Conservation (phyloP, 2,797 vertebrate genomes). For the Sebastes minor region DNA sequence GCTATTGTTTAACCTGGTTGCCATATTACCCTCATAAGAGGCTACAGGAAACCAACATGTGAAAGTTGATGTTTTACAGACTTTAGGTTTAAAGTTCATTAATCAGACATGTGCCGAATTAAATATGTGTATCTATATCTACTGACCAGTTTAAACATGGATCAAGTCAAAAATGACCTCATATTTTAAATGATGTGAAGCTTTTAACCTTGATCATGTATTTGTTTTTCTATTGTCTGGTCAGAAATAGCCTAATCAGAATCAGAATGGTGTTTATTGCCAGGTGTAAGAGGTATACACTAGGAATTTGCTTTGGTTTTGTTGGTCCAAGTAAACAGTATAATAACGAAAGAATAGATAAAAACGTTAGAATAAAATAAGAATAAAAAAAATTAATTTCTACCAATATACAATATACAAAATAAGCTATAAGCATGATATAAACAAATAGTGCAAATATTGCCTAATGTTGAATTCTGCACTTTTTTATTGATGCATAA, state of each 20-base stretch:
- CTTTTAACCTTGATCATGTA: background rate
- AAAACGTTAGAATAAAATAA: no score
- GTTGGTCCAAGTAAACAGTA: fast-evolving
- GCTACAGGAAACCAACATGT: no score
- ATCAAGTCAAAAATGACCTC: background rate
- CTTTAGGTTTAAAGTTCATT: background rate
- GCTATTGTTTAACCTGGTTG: fast-evolving
- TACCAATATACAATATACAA: no score
- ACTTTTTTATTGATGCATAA: background rate
- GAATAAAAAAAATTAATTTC: no score
- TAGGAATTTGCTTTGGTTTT: no score
- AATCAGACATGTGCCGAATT: background rate
- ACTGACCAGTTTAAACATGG: background rate
- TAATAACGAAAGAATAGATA: no score
- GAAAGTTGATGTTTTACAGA: background rate
- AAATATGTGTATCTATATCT: background rate
- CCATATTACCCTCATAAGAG: fast-evolving
- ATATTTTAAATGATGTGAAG: background rate
- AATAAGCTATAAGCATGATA: no score
- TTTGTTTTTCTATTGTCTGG: background rate
- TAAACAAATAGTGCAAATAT: no score
- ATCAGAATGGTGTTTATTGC: no score
- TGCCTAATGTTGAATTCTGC: background rate
- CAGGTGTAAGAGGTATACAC: no score
- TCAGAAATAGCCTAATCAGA: background rate